phyloP scores from a whole-genome alignment of 2,888 invertebrate species.

The Drosophila antonietae region DNA sequence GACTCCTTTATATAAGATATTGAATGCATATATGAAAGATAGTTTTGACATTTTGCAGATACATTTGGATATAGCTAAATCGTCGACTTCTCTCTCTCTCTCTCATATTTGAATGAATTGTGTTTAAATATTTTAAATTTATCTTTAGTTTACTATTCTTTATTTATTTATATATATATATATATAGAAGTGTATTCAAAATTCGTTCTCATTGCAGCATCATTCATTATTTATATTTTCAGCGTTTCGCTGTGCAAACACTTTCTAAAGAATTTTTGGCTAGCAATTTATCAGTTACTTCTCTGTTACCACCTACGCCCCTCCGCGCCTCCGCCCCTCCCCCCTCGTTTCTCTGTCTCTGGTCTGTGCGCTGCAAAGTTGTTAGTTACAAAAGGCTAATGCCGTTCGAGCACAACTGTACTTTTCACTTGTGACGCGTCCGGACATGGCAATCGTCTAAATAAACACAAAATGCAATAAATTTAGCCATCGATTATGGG shows the following conservation, averaged over 20 bases:
- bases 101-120: neutral
- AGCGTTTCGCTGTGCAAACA: conserved; percentile 14
- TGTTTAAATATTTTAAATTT: too few relatives aligned
- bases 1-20: neutral
- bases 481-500: conserved; percentile 76
- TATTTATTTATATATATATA: too few relatives aligned
- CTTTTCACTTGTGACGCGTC: conserved; percentile 65
- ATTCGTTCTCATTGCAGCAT: neutral
- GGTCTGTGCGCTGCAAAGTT: conserved; percentile 11
- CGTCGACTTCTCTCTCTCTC: too few relatives aligned
- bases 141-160: neutral
- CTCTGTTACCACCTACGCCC: neutral
- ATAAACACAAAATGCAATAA: conserved; percentile 79
- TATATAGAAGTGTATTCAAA: conserved; percentile 8
- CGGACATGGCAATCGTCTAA: conserved; percentile 74
- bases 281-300: conserved; percentile 44
- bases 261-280: conserved; percentile 39
- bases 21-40: neutral
- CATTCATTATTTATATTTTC: conserved; percentile 13
- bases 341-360: too few relatives aligned
- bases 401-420: conserved; percentile 64
- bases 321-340: fast-evolving
- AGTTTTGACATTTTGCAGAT: neutral
- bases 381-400: conserved; percentile 47
- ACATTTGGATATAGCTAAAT: neutral